Conservation (phyloP, 2,797 vertebrate species). For the Oophaga sylvatica region DNA sequence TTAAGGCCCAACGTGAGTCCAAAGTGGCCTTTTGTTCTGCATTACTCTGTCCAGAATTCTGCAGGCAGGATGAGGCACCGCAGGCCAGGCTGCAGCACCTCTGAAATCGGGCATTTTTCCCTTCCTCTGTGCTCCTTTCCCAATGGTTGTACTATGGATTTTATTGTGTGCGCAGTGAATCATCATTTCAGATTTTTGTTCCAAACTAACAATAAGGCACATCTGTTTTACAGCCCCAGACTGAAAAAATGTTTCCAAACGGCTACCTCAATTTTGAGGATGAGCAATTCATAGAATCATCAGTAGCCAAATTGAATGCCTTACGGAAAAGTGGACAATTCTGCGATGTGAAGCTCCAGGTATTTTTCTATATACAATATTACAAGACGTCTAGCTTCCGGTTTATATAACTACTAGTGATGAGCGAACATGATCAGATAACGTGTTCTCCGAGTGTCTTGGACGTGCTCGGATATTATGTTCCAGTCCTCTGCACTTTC, state of each 20-base stretch:
- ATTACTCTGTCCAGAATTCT: too few relatives aligned
- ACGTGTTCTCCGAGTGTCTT: too few relatives aligned
- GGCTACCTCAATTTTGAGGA: conserved; percentile 98
- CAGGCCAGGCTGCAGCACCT: too few relatives aligned
- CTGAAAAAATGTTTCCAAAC: conserved; percentile 92
- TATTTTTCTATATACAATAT: conserved; percentile 65
- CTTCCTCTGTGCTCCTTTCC: too few relatives aligned
- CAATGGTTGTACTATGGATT: not conserved
- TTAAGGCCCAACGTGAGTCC: too few relatives aligned
- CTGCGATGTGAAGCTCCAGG: conserved; percentile 98
- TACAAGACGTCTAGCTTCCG: not conserved
- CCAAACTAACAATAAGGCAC: not conserved
- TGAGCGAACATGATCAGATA: too few relatives aligned
- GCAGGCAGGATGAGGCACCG: too few relatives aligned
- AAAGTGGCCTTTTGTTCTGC: too few relatives aligned
- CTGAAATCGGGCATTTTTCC: too few relatives aligned
- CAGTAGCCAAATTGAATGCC: conserved; percentile 98
- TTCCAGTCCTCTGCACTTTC: too few relatives aligned
- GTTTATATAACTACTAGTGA: too few relatives aligned
- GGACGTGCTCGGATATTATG: too few relatives aligned
- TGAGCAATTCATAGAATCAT: conserved; percentile 96
- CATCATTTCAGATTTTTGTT: not conserved
- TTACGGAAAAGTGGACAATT: conserved; percentile 98
- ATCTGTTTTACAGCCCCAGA: conserved; percentile 63
- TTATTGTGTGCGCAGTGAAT: not conserved